A percentile compares a stretch with the other conserved stretches of the same genome.
phyloP scores from a whole-genome alignment of 2,888 invertebrate species.

The Drosophila aldrichi region DNA sequence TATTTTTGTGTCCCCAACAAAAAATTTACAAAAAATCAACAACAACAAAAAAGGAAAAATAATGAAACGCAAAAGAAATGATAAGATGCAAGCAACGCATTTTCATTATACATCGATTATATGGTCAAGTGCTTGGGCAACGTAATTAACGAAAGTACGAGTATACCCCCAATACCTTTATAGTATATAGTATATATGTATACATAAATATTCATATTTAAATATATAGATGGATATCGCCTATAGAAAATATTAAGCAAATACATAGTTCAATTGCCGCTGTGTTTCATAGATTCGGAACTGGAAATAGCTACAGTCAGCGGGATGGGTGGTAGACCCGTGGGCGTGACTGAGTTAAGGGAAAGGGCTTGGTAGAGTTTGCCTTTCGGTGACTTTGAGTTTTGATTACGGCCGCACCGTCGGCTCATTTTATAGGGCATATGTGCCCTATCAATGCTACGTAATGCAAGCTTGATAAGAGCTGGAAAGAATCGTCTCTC shows the following conservation, averaged over 20 bases:
- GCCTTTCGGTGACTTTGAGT: conserved; percentile 54
- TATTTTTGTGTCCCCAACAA: conserved; percentile 55
- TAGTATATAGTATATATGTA: background rate
- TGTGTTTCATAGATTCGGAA: conserved; percentile 15
- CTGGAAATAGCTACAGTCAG: conserved; percentile 16
- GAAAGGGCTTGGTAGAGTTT: background rate
- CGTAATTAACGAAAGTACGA: conserved; percentile 30
- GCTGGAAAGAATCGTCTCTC: background rate
- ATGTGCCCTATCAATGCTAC: conserved; percentile 54
- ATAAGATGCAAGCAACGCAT: conserved; percentile 39
- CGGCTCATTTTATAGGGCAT: conserved; percentile 33
- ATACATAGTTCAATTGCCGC: conserved; percentile 48
- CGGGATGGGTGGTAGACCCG: background rate
- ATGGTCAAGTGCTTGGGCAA: conserved; percentile 39
- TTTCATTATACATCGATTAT: conserved; percentile 38
- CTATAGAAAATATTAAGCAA: conserved; percentile 1
- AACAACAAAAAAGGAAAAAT: conserved; percentile 12
- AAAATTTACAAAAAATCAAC: conserved; percentile 16
- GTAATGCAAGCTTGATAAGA: conserved; percentile 60
- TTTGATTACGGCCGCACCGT: conserved; percentile 52
- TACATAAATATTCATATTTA: conserved; percentile 1
- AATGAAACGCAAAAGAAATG: conserved; percentile 24
- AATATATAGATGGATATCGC: background rate
- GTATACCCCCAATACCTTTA: conserved; percentile 5
- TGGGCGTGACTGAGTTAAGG: background rate